phyloP scores from a whole-genome alignment of 1,140 invertebrate genomes.

The Drosophila burlai region DNA sequence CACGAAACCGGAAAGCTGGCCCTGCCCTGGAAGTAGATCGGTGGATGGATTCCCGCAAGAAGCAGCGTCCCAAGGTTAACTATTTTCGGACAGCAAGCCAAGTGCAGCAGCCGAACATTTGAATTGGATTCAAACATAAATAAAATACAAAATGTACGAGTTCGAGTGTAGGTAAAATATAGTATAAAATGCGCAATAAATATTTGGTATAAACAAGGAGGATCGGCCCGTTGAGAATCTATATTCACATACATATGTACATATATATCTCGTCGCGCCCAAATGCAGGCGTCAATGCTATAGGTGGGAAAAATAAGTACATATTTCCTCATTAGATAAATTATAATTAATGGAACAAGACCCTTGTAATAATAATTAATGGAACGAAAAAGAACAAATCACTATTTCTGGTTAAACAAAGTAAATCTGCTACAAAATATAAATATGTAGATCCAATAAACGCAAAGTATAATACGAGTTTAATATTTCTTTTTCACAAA shows the following conservation, averaged over 20 bases:
- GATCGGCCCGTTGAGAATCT: conserved; percentile 5
- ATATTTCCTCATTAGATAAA: conserved; percentile 4
- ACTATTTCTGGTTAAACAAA: background rate
- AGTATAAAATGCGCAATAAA: conserved; percentile 76
- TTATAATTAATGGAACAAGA: background rate
- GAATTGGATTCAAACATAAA: conserved; percentile 62
- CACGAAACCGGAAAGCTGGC: conserved; percentile 78
- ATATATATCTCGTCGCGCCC: conserved; percentile 16
- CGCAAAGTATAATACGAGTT: background rate
- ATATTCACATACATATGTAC: background rate
- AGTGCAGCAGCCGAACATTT: conserved; percentile 39
- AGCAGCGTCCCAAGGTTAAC: conserved; percentile 65
- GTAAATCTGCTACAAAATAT: background rate
- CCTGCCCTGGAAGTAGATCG: conserved; percentile 75
- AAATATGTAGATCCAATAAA: background rate
- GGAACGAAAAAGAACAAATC: background rate
- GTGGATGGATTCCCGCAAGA: background rate
- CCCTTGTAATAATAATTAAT: too few relatives aligned
- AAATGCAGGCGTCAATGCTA: conserved; percentile 35
- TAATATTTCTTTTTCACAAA: background rate
- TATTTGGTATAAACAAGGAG: conserved; percentile 28
- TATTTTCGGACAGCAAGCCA: conserved; percentile 65
- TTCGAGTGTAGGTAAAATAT: conserved; percentile 37
- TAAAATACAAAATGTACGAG: conserved; percentile 39
- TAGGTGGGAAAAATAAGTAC: conserved; percentile 2